These are phyloP conservation scores for Rhingia campestris DNA, from an alignment of 2,888 invertebrate species.

Conservation along the genomic window DNA sequence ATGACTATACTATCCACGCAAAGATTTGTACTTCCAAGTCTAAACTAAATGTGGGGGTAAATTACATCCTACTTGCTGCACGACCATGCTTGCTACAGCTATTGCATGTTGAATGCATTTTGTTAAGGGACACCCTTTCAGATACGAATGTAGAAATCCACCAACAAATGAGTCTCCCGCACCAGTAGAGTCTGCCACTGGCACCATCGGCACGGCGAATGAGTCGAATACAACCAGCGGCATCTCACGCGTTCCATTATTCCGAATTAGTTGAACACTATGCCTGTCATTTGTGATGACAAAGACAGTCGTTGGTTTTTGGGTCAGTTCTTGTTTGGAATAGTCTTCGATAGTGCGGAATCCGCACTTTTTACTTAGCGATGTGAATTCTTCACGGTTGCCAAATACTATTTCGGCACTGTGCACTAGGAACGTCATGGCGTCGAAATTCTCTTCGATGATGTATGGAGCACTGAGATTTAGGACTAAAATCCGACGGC, in stretches of 20 bases:
- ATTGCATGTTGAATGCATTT: constrained; percentile 83
- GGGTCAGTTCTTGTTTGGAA: constrained; percentile 74
- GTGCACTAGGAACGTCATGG: constrained; percentile 82
- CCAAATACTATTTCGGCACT: constrained; percentile 84
- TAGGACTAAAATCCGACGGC: constrained; percentile 82
- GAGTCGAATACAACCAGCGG: constrained; percentile 76
- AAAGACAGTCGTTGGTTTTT: constrained; percentile 83
- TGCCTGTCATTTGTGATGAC: constrained; percentile 86
- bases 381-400: constrained; percentile 84
- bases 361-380: constrained; percentile 79
- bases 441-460: constrained; percentile 81
- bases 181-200: constrained; percentile 85
- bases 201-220: constrained; percentile 81
- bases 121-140: constrained; percentile 80
- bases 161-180: constrained; percentile 86
- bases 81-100: constrained; percentile 83
- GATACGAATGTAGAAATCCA: constrained; percentile 84
- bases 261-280: constrained; percentile 83
- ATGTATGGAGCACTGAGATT: constrained; percentile 85
- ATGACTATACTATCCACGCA: neutral
- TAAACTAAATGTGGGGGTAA: constrained; percentile 78
- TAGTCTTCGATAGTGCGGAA: constrained; percentile 74
- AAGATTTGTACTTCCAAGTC: constrained; percentile 56
- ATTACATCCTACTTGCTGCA: constrained; percentile 83
- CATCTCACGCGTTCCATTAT: constrained; percentile 77